A percentile compares a stretch with the other conserved stretches of the same genome.
Conservation (phyloP, 2,797 vertebrate genomes). For the Hypotaenidia okinawae region DNA sequence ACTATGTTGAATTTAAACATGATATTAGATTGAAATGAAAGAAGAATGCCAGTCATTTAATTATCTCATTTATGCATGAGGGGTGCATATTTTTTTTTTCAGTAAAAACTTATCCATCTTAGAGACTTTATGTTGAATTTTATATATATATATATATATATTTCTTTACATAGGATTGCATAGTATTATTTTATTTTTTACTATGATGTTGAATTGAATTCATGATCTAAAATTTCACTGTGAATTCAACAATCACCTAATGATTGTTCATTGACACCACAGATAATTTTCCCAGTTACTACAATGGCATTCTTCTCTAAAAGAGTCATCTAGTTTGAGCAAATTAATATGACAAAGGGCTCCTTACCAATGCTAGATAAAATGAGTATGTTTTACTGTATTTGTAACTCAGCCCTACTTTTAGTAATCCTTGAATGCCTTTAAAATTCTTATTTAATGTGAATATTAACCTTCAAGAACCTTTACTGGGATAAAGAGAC, state of each 20-base stretch:
- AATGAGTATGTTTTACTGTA: not conserved
- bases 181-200: not conserved
- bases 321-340: not conserved
- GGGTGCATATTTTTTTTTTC: not conserved
- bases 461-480: not conserved
- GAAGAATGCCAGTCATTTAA: not conserved
- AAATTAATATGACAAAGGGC: not conserved
- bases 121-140: not conserved
- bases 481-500: not conserved
- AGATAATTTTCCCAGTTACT: not conserved
- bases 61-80: not conserved
- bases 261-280: not conserved
- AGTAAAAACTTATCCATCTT: not conserved
- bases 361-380: not conserved
- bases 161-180: not conserved
- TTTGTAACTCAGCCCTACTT: not conserved
- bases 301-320: not conserved
- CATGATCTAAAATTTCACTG: not conserved
- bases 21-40: not conserved
- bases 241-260: not conserved
- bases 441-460: not conserved
- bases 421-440: not conserved
- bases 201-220: not conserved
- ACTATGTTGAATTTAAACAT: not conserved
- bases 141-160: not conserved